phyloP scores from a whole-genome alignment of 1,140 invertebrate species.

The Calephelis nemesis region DNA sequence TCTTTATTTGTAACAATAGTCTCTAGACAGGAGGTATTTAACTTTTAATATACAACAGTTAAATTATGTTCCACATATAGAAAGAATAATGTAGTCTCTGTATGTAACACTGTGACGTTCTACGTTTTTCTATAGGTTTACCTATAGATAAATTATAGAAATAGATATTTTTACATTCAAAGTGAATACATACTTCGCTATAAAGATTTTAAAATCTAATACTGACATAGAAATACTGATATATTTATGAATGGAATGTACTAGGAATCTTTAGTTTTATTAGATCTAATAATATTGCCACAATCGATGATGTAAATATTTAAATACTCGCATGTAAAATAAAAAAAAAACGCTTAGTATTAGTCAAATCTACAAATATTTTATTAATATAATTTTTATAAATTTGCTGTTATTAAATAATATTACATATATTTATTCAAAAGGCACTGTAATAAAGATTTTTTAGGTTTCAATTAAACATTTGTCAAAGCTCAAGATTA shows the following conservation, averaged over 20 bases:
- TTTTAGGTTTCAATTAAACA: no score
- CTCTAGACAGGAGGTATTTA: conserved; percentile 70
- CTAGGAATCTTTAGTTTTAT: conserved; percentile 13
- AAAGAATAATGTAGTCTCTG: conserved; percentile 12
- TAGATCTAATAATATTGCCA: conserved; percentile 16
- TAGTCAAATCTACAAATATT: neutral
- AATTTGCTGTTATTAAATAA: no score
- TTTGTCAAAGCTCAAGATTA: no score
- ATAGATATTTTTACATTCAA: conserved; percentile 5
- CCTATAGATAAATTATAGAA: conserved; percentile 2
- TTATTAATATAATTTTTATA: no score
- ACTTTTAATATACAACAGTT: conserved; percentile 47
- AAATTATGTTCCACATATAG: conserved; percentile 45
- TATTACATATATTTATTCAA: no score
- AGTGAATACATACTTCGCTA: conserved; percentile 13
- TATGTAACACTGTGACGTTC: conserved; percentile 1
- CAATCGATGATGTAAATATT: neutral
- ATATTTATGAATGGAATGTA: conserved; percentile 14
- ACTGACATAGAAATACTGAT: conserved; percentile 30
- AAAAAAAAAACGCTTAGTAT: neutral
- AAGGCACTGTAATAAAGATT: no score
- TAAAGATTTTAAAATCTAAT: conserved; percentile 25
- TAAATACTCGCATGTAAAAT: neutral
- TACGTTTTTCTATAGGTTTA: conserved; percentile 1
- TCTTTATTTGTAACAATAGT: conserved; percentile 72